These are phyloP conservation scores for Drosophila mulleri DNA, from an alignment of 2,888 invertebrate genomes.

Conservation along the genomic window DNA sequence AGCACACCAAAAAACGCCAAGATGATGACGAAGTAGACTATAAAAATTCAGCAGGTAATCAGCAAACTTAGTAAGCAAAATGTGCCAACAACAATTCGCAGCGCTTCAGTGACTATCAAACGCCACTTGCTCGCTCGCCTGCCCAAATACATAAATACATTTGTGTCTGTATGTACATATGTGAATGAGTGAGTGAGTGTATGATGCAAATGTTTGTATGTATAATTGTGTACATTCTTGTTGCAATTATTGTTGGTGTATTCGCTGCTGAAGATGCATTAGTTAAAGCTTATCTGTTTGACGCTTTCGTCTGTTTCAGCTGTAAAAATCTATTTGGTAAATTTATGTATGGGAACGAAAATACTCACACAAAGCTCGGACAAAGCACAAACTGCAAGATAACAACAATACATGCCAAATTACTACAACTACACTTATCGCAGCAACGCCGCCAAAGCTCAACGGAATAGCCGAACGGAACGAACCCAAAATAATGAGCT, in stretches of 20 bases:
- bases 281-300: constrained; percentile 42
- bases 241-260: constrained; percentile 15
- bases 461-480: constrained; percentile 21
- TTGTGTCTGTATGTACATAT: constrained; percentile 18
- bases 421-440: constrained; percentile 44
- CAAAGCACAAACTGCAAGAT: constrained; percentile 42
- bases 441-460: constrained; percentile 43
- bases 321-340: constrained; percentile 25
- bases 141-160: constrained; percentile 41
- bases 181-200: constrained; percentile 9
- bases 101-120: constrained; percentile 60
- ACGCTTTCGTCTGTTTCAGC: constrained; percentile 36
- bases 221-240: background rate
- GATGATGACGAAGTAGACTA: constrained; percentile 56
- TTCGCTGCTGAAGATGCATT: constrained; percentile 22
- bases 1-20: constrained; percentile 15
- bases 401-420: constrained; percentile 59
- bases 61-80: constrained; percentile 40
- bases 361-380: constrained; percentile 46
- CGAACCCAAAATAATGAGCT: constrained; percentile 87
- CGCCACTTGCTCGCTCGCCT: constrained; percentile 48
- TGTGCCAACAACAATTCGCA: constrained; percentile 45
- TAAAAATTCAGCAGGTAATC: constrained; percentile 54
- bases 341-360: constrained; percentile 38
- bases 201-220: constrained; percentile 18